Percentiles rank a stretch among this genome's conserved stretches.
These are phyloP conservation scores for Archips xylosteana DNA, from an alignment of 2,888 invertebrate genomes.

Conservation along the genomic window DNA sequence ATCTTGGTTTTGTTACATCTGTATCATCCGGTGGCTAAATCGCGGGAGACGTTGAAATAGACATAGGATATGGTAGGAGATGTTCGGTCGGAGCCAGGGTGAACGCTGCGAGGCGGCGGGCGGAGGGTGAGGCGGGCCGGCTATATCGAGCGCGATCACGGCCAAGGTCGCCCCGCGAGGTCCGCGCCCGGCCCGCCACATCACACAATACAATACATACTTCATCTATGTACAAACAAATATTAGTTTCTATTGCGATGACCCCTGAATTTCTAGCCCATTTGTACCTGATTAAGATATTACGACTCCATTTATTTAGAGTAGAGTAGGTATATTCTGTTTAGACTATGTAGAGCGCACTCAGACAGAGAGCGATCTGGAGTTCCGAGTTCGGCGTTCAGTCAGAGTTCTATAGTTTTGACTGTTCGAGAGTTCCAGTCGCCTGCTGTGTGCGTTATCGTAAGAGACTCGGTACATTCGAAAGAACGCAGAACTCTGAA, in stretches of 20 bases:
- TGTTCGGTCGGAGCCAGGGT: conserved; percentile 44
- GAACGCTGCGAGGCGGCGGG: conserved; percentile 47
- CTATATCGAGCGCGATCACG: conserved; percentile 85
- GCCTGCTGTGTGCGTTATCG: no score
- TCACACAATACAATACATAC: conserved; percentile 40
- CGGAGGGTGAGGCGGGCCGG: conserved; percentile 58
- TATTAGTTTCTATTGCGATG: neutral
- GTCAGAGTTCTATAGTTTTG: no score
- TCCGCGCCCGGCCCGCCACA: conserved; percentile 57
- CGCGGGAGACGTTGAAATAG: conserved; percentile 19
- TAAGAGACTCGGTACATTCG: no score
- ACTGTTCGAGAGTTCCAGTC: no score
- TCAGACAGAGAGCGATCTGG: no score
- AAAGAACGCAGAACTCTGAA: no score
- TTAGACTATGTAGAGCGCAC: no score
- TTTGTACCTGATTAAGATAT: neutral
- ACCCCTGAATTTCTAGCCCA: neutral
- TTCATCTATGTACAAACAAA: neutral
- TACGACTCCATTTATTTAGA: neutral
- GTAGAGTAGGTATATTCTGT: no score
- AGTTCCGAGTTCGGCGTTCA: no score
- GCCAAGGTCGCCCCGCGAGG: conserved; percentile 79
- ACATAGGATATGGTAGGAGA: conserved; percentile 42
- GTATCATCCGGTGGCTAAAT: conserved; percentile 19
- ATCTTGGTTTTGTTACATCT: conserved; percentile 1